Evolutionary conservation across 2,113 vertebrate genomes (phyloP), one percentile per base, ranked within the genome.

Genomic region (Psittacus erithacus): DNA sequence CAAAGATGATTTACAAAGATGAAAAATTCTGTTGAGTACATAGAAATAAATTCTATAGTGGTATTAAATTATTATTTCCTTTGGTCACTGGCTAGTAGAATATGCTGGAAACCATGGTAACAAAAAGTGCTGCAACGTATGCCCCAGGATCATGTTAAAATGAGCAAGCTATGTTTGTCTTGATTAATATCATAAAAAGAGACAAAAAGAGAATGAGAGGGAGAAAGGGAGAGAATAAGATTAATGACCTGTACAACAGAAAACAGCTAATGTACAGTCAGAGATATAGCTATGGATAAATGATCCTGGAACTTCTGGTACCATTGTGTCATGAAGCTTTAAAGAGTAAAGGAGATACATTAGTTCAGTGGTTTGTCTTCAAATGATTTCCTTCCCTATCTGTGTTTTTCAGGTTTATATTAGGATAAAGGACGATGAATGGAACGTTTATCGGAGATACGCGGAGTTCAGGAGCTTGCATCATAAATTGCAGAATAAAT

Each of bases 401-500:
- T 86, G 68, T 83, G 3, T 92, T 83, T 64, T 83, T 17, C 96
- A 99, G 99, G 99, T 99, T 31, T 99, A 99, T 70, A 98, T 99
- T 95, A 98, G 99, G 92, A 99, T 99, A 98, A 98, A 98, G 93
- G 99, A 99, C 27, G 99, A 99, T 7, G 99, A 99, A 91, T 99
- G 99, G 99, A 99, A 99, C 0, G 98, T 99, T 46, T 99, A 99
- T 83, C 98, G 99, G 70, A 98, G 99, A n/a, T 99, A 99, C 3
- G 97, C 99, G 0, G 99, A 99, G 95, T 99, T 99, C 97, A 97
- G 99, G 69, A 98, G 96, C 81, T 97, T 99, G 86, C 99, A 99
- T 96, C 99, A 98, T 93, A 98, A 98, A 88, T 96, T 99, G 44
- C 98, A 99, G 85, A 97, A 62, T 64, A 98, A 98, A 69, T 99